Conservation (phyloP, 2,888 invertebrate genomes). For the Amaurobius ferox region DNA sequence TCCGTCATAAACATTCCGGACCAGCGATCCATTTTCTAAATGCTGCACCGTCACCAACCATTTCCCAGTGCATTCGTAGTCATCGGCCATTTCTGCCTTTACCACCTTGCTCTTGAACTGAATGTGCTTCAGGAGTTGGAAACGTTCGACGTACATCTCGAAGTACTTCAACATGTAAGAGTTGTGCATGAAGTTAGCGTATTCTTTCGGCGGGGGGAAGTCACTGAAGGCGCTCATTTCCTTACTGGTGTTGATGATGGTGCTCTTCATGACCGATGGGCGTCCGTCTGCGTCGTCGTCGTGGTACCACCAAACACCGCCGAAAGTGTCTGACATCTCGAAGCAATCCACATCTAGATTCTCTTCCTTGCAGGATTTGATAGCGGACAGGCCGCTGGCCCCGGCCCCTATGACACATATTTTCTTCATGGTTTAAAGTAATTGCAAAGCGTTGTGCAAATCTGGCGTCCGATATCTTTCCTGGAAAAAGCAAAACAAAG, state of each 20-base stretch:
- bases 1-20: constrained; percentile 77
- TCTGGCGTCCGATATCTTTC: no score
- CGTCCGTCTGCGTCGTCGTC: constrained; percentile 68
- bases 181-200: constrained; percentile 79
- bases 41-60: constrained; percentile 49
- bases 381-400: constrained; percentile 77
- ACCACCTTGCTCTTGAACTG: constrained; percentile 48
- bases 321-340: constrained; percentile 76
- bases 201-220: constrained; percentile 78
- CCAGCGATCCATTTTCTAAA: not conserved
- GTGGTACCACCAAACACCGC: constrained; percentile 76
- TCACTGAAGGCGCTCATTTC: constrained; percentile 78
- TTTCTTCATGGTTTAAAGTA: not conserved
- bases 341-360: constrained; percentile 76
- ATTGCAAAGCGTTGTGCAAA: no score
- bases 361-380: constrained; percentile 77
- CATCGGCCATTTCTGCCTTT: constrained; percentile 40
- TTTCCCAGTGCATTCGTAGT: constrained; percentile 67
- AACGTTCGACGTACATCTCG: constrained; percentile 74
- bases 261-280: constrained; percentile 76
- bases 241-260: constrained; percentile 78
- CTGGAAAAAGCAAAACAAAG: no score
- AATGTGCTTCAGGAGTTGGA: constrained; percentile 73
- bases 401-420: constrained; percentile 77
- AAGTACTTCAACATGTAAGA: constrained; percentile 77